Evolutionary conservation across 2,888 invertebrate species (phyloP), one percentile per base, ranked within the genome.

Genomic region (Ophonus ardosiacus): DNA sequence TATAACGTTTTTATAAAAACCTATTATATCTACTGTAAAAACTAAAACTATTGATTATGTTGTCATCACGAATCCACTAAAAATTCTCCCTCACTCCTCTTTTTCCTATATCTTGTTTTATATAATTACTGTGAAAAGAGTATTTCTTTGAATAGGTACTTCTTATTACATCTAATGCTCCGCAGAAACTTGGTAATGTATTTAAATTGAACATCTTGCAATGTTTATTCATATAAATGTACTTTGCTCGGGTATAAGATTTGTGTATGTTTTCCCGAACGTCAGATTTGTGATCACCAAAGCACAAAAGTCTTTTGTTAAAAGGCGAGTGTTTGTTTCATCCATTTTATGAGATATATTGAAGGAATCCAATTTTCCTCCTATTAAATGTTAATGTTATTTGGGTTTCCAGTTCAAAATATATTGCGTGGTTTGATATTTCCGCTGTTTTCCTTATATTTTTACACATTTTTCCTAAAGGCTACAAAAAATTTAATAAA

Each of bases 341-440:
- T 68, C 68, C 68, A 68, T 68, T 68, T 68, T 68, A 63, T 24
- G 68, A 68, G 68, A 38, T 31, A 68, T 68, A 68, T 38, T 68
- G 38, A 15, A 68, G n/a, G 68, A 68, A 68, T 68, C 31, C 68
- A 38, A 68, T 68, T 68, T 68, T 68, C 21, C 38, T 68, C n/a
- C 68, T 68, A 68, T 68, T 68, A 68, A 68, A 68, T 68, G 68
- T 68, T 68, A 68, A 68, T 68, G 68, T 31, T 68, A 68, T 68
- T 68, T 68, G 68, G 65, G 68, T 68, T 63, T 63, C 68, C 68
- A 31, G 68, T 68, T 68, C 31, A 68, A 68, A 68, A 38, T 68
- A 38, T 68, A 68, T 68, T 68, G 68, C 68, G 68, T 68, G 68
- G 38, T 38, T 68, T 38, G 38, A 31, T 68, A 68, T 68, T 68